A percentile compares a stretch with the other conserved stretches of the same genome.
Conservation (phyloP, 2,888 invertebrate genomes). For the Tipula vernalis region DNA sequence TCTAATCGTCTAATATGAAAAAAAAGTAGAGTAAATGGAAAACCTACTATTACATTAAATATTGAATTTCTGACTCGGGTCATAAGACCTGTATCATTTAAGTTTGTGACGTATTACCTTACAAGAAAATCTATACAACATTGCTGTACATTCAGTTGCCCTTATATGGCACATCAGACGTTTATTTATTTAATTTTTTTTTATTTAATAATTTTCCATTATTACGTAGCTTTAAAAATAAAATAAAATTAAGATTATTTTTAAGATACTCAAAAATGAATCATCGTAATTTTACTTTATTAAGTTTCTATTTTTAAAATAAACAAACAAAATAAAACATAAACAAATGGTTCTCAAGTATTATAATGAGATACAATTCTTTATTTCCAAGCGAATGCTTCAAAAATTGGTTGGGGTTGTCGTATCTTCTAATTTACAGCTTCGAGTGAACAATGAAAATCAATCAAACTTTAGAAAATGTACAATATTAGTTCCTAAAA, state of each 20-base stretch:
- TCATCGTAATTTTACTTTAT: neutral
- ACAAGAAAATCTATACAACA: too few species aligned
- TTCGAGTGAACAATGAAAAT: neutral
- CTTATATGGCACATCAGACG: neutral
- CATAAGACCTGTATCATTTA: too few species aligned
- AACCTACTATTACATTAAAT: too few species aligned
- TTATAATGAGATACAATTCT: neutral
- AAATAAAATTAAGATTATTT: neutral
- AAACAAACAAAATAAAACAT: neutral
- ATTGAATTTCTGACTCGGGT: too few species aligned
- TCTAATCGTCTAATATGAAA: too few species aligned
- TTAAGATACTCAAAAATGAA: neutral
- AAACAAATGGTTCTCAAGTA: neutral
- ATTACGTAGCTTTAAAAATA: neutral
- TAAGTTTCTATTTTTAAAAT: neutral
- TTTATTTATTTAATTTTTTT: neutral
- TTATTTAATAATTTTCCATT: neutral
- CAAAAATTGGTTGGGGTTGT: neutral
- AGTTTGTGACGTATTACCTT: too few species aligned
- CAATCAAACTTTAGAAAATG: too few species aligned
- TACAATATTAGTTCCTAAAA: too few species aligned
- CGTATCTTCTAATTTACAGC: neutral
- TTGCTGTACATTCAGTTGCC: too few species aligned
- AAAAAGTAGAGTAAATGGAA: too few species aligned
- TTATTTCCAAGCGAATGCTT: neutral